A percentile compares a stretch with the other conserved stretches of the same genome.
Evolutionary conservation across 2,888 invertebrate genomes (phyloP).

Genomic region (Hybos culiciformis): DNA sequence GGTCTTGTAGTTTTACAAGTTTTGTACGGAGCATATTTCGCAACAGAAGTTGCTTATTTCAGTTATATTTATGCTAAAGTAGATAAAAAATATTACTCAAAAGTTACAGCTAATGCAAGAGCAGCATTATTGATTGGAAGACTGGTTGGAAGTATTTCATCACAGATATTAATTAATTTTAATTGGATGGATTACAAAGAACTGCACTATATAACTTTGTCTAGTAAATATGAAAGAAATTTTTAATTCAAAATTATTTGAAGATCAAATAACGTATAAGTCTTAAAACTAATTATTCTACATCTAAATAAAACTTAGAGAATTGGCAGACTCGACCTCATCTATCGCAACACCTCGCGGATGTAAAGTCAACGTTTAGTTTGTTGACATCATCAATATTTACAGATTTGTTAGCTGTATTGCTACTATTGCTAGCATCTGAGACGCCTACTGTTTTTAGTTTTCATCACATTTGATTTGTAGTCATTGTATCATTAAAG

Average conservation of each 20-base stretch:
- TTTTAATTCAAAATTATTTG: neutral
- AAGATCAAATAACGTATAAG: neutral
- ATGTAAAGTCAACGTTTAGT: neutral
- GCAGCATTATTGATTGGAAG: slow-evolving; percentile 58
- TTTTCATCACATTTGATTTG: too few species aligned
- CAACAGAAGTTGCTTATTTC: slow-evolving; percentile 84
- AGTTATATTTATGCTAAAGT: slow-evolving; percentile 92
- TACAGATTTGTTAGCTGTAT: too few species aligned
- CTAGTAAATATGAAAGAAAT: slow-evolving; percentile 33
- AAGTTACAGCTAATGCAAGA: slow-evolving; percentile 59
- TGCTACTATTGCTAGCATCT: too few species aligned
- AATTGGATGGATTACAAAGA: slow-evolving; percentile 46
- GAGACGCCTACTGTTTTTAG: too few species aligned
- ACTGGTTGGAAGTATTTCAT: slow-evolving; percentile 46
- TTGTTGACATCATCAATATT: too few species aligned
- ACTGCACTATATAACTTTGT: slow-evolving; percentile 54
- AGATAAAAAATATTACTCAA: slow-evolving; percentile 50
- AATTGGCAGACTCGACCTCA: neutral
- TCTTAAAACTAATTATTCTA: too few species aligned
- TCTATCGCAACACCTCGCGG: neutral
- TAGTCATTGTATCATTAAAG: too few species aligned
- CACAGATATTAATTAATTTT: slow-evolving; percentile 50
- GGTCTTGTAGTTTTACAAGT: slow-evolving; percentile 58
- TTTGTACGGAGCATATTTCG: slow-evolving; percentile 70
- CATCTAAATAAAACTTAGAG: too few species aligned